Evolutionary conservation across 2,797 vertebrate species (phyloP).

Genomic region (Sparidentex hasta): DNA sequence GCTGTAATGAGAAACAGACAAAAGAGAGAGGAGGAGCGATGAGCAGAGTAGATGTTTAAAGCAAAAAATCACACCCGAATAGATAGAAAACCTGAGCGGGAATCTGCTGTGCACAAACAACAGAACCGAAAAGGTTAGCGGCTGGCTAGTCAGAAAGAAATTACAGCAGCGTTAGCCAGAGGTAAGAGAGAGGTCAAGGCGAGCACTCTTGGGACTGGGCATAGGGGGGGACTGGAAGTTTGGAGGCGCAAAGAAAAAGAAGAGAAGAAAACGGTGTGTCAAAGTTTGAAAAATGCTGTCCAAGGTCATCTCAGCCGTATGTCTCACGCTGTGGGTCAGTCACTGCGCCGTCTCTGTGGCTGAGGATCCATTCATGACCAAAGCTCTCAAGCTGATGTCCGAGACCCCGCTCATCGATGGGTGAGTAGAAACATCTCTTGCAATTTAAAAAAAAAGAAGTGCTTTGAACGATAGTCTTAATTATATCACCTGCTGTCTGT

Average conservation of each 20-base stretch:
- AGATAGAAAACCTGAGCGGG: neutral
- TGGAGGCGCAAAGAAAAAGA: neutral
- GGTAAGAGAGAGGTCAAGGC: neutral
- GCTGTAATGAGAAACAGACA: constrained; percentile 36
- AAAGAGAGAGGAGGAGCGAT: constrained; percentile 50
- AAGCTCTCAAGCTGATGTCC: constrained; percentile 82
- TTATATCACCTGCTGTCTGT: neutral
- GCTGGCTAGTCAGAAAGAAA: neutral
- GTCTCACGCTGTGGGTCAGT: constrained; percentile 55
- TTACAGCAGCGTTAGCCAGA: neutral
- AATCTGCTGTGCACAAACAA: neutral
- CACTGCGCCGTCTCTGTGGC: constrained; percentile 30
- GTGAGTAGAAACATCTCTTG: constrained; percentile 68
- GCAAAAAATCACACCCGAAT: neutral
- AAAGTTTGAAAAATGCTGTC: constrained; percentile 57
- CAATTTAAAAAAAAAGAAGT: neutral
- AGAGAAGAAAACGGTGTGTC: neutral
- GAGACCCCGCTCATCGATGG: constrained; percentile 87
- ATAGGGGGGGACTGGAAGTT: neutral
- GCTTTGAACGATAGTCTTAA: neutral
- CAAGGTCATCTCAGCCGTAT: constrained; percentile 6
- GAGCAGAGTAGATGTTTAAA: neutral
- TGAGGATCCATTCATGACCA: constrained; percentile 59
- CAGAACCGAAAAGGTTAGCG: neutral
- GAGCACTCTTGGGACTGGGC: neutral